phyloP scores from a whole-genome alignment of 2,888 invertebrate species.

The Idaea biselata region DNA sequence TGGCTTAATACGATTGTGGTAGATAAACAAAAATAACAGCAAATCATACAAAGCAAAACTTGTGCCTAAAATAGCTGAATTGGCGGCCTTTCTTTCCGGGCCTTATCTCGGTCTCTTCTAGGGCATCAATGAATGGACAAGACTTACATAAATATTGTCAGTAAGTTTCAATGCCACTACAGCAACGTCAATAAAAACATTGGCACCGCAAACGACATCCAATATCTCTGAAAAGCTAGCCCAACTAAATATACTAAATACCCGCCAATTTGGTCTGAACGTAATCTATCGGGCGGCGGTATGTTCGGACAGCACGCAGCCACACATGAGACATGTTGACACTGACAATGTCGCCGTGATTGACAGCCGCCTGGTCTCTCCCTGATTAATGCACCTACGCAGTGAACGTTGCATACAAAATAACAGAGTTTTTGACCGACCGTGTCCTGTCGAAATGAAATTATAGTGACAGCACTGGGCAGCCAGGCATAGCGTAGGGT shows the following conservation, averaged over 20 bases:
- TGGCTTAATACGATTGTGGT: no score
- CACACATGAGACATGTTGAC: slow-evolving; percentile 18
- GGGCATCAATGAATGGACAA: no score
- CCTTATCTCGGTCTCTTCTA: no score
- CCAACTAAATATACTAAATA: neutral
- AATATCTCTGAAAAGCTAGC: neutral
- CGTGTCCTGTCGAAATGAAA: slow-evolving; percentile 27
- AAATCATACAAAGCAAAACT: no score
- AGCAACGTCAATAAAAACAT: neutral
- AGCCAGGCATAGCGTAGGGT: slow-evolving; percentile 5
- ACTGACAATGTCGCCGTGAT: slow-evolving; percentile 28
- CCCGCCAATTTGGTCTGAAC: neutral
- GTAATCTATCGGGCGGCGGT: neutral
- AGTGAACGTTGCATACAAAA: slow-evolving; percentile 25
- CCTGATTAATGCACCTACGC: slow-evolving; percentile 31
- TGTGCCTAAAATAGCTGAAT: no score
- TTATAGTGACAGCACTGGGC: slow-evolving; percentile 18
- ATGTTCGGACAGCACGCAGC: neutral
- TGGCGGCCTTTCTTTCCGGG: no score
- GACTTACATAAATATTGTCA: neutral
- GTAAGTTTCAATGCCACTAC: no score
- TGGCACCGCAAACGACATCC: neutral
- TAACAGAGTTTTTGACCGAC: slow-evolving; percentile 23
- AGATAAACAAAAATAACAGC: no score
- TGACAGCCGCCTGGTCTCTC: slow-evolving; percentile 26